phyloP scores from a whole-genome alignment of 1,140 invertebrate species.

The Cotesia glomerata region DNA sequence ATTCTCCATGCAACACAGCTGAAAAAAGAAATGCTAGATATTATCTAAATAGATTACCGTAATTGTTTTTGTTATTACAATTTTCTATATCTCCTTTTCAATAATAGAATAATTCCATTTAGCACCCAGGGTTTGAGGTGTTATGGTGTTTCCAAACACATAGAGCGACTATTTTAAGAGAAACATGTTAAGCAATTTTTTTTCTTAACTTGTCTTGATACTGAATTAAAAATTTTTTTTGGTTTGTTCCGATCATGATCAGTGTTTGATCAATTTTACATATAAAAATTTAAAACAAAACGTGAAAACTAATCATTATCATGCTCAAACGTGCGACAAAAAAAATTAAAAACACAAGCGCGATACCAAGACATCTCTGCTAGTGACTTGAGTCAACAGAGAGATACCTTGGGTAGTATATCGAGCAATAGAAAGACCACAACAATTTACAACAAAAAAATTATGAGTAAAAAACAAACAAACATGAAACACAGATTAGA shows the following conservation, averaged over 20 bases:
- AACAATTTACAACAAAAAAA: constrained; percentile 28
- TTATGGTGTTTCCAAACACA: constrained; percentile 31
- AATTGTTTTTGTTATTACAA: constrained; percentile 27
- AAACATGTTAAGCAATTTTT: constrained; percentile 27
- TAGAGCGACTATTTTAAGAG: constrained; percentile 29
- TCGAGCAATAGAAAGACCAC: constrained; percentile 22
- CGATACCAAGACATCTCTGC: constrained; percentile 12
- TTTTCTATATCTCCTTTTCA: constrained; percentile 30
- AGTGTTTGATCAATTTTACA: neutral
- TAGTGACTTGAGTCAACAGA: neutral
- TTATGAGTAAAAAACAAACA: too few species aligned
- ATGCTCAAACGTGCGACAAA: constrained; percentile 32
- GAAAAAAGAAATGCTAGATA: constrained; percentile 32
- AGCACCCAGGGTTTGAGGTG: constrained; percentile 33
- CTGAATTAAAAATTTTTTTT: neutral
- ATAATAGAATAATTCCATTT: constrained; percentile 37
- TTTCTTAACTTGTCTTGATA: neutral
- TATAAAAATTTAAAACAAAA: constrained; percentile 15
- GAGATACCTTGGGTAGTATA: constrained; percentile 17
- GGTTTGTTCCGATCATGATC: neutral
- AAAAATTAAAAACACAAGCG: constrained; percentile 11
- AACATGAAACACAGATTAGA: constrained; percentile 39
- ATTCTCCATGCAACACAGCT: constrained; percentile 28
- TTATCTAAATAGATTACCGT: constrained; percentile 37
- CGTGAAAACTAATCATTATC: constrained; percentile 41